phyloP scores from a whole-genome alignment of 2,113 vertebrate genomes.

The Scatophagus argus region DNA sequence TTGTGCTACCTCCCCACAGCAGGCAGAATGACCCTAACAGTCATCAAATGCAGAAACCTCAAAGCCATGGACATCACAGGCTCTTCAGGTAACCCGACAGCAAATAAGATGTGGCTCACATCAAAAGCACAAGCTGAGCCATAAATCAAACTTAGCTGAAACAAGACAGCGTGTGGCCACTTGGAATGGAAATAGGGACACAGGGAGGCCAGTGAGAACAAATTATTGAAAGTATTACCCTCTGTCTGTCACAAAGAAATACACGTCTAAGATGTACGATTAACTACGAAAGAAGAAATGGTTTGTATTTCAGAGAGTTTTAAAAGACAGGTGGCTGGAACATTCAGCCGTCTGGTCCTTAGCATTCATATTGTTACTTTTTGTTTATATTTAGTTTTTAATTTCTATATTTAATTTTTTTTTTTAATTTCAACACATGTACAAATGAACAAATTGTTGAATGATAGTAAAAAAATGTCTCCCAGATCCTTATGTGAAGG shows the following conservation, averaged over 20 bases:
- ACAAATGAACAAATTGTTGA: background rate
- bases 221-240: background rate
- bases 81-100: conserved; percentile 88
- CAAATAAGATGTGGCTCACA: conserved; percentile 43
- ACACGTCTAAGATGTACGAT: background rate
- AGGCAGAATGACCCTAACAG: conserved; percentile 96
- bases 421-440: background rate
- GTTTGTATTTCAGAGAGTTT: too few relatives aligned
- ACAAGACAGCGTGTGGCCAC: conserved; percentile 21
- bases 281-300: background rate
- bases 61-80: conserved; percentile 99
- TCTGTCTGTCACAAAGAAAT: background rate
- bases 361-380: background rate
- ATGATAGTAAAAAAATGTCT: conserved; percentile 20
- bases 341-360: too few relatives aligned
- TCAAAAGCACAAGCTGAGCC: conserved; percentile 42
- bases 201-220: background rate
- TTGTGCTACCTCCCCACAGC: conserved; percentile 98
- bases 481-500: conserved; percentile 97
- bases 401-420: too few relatives aligned
- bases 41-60: conserved; percentile 98
- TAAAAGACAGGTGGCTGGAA: too few relatives aligned
- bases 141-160: conserved; percentile 29
- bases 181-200: conserved; percentile 4
- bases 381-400: too few relatives aligned